Base-by-base conservation (phyloP, 2,888 invertebrate species). In the Leptinotarsa peninsularis region DNA sequence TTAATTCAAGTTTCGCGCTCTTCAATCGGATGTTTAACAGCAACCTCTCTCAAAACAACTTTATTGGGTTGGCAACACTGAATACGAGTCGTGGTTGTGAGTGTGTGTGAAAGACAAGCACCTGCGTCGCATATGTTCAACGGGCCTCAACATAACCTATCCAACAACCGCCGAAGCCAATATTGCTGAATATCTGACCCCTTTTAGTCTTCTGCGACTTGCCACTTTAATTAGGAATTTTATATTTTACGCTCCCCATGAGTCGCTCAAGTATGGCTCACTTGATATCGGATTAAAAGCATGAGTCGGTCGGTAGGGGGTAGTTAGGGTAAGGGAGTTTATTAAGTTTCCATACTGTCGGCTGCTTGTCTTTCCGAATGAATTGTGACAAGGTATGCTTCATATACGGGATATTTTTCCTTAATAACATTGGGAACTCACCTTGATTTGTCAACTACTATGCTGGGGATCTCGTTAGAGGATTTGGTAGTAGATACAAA, bases 61-160 rank as follows among this genome's bases (percentile, higher is more conserved):
- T 13, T 43, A 43, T 43, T 43, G 43, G 10, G 10, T 43, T 43
- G 43, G 43, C 43, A 43, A 43, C 43, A 43, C 43, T 66, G 50
- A 23, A 27, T 21, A 15, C 23, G 58, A 58, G 58, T 58, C 58
- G 52, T n/a, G 58, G 18, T 21, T 21, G 21, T 58, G 58, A 18
- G n/a, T 63, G 71, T 72, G 60, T 69, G 68, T 72, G 69, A 72
- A 72, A 67, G 63, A 63, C 63, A 63, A 63, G 80, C 80, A 80
- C 80, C 80, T 80, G 80, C 80, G 73, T 80, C 78, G 74, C 79
- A 79, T 80, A 78, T 80, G 80, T 78, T 80, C 78, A 75, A 76
- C 78, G 80, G 76, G 73, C 77, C 80, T 73, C 76, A 77, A 80
- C 78, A 68, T 72, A 76, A 76, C 75, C 75, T 77, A 74, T 74